A percentile compares a stretch with the other conserved stretches of the same genome.
phyloP scores from a whole-genome alignment of 1,140 invertebrate species.

The Batillaria attramentaria region DNA sequence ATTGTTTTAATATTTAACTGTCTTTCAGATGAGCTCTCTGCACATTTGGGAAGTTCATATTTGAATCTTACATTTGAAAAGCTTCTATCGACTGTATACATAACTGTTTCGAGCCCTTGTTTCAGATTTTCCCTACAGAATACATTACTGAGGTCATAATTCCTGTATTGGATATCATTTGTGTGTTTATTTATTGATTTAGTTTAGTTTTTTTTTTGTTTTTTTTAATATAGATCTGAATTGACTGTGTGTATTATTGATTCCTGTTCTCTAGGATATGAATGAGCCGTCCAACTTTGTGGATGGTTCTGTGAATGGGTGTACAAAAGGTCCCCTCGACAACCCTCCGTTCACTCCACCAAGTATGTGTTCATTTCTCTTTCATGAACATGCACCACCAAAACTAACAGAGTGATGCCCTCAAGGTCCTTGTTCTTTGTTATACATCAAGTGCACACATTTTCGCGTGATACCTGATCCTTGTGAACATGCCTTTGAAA shows the following conservation, averaged over 20 bases:
- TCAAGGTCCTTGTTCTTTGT: not conserved
- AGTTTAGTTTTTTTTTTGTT: too few relatives aligned
- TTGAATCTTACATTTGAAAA: too few relatives aligned
- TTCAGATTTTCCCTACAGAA: too few relatives aligned
- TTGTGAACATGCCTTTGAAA: not conserved
- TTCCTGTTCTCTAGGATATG: conserved; percentile 78
- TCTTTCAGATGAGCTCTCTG: too few relatives aligned
- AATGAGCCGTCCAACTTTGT: conserved; percentile 90
- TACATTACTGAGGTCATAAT: too few relatives aligned
- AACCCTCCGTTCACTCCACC: conserved; percentile 69
- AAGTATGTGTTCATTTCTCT: conserved; percentile 69
- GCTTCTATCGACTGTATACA: too few relatives aligned
- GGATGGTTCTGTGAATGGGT: conserved; percentile 76
- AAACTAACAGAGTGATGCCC: not conserved
- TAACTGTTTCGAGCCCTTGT: too few relatives aligned
- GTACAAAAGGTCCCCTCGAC: conserved; percentile 76
- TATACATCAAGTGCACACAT: not conserved
- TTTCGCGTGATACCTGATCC: not conserved
- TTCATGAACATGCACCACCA: conserved; percentile 9
- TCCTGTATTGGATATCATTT: too few relatives aligned
- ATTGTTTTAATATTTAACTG: not conserved
- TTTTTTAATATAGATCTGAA: too few relatives aligned
- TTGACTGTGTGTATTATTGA: too few relatives aligned
- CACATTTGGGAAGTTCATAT: too few relatives aligned
- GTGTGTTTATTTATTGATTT: too few relatives aligned